Conservation (phyloP, 2,113 vertebrate genomes). For the Podarcis raffonei region DNA sequence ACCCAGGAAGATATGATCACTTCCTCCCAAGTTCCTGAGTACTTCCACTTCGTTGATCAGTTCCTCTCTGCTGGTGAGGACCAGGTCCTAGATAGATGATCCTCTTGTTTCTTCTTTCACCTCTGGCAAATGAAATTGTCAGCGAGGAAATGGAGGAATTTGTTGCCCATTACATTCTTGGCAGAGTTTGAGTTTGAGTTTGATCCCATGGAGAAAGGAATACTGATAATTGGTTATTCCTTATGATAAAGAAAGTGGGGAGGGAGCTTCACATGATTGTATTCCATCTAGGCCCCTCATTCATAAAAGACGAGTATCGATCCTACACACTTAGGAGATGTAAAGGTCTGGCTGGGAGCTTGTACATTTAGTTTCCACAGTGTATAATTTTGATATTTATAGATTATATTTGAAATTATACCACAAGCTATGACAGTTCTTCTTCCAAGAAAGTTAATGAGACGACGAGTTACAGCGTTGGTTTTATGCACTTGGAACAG, state of each 20-base stretch:
- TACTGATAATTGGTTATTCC: neutral
- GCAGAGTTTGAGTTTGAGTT: too few relatives aligned
- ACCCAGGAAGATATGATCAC: too few relatives aligned
- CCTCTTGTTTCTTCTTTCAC: too few relatives aligned
- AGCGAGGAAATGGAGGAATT: too few relatives aligned
- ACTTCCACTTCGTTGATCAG: too few relatives aligned
- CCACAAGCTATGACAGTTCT: neutral
- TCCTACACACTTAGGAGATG: neutral
- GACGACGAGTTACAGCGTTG: neutral
- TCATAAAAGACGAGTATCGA: neutral
- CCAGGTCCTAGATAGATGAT: too few relatives aligned
- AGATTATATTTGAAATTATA: slow-evolving; percentile 7
- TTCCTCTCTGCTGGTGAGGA: too few relatives aligned
- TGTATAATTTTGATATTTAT: slow-evolving; percentile 17
- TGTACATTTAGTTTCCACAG: slow-evolving; percentile 3
- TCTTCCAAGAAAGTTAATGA: slow-evolving; percentile 12
- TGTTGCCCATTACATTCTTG: too few relatives aligned
- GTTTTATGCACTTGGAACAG: slow-evolving; percentile 17
- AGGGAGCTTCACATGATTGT: too few relatives aligned
- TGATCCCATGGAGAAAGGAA: neutral
- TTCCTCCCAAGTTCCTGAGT: too few relatives aligned
- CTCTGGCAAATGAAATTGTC: too few relatives aligned
- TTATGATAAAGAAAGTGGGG: neutral
- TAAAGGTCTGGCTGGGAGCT: neutral
- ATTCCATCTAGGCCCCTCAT: neutral